Evolutionary conservation across 2,113 vertebrate genomes (phyloP).

Genomic region (Drymodes brunneopygia): DNA sequence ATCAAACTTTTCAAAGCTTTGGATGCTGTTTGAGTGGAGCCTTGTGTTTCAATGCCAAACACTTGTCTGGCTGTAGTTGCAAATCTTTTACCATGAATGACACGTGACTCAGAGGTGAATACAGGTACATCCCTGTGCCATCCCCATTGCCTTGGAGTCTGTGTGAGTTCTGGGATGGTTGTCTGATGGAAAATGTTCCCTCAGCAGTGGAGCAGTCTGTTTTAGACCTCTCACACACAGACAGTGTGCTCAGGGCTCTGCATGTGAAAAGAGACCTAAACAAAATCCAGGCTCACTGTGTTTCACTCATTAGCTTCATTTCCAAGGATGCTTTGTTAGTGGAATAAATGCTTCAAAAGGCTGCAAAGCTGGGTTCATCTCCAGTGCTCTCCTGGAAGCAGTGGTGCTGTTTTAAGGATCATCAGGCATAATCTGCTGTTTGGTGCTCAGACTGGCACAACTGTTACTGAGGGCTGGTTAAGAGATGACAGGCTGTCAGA

Average conservation of each 20-base stretch:
- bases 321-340: not conserved
- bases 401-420: slow-evolving; percentile 28
- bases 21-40: not conserved
- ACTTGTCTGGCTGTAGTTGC: accelerated
- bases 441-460: slow-evolving; percentile 43
- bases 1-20: not conserved
- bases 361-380: not conserved
- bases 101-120: not conserved
- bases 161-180: accelerated
- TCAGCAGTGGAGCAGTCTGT: not conserved
- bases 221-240: no score
- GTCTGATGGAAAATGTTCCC: not conserved
- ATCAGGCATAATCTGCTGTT: slow-evolving; percentile 34
- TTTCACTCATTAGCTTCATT: not conserved
- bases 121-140: accelerated
- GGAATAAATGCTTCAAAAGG: not conserved
- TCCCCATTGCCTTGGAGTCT: not conserved
- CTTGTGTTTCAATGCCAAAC: not conserved
- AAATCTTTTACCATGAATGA: not conserved
- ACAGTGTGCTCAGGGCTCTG: accelerated
- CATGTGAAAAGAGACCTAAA: not conserved
- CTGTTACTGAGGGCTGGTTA: slow-evolving; percentile 34
- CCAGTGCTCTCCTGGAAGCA: not conserved
- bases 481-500: slow-evolving; percentile 69
- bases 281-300: accelerated